Percentiles rank a stretch among this genome's conserved stretches.
Conservation (phyloP, 2,797 vertebrate species). For the Streptopelia turtur region DNA sequence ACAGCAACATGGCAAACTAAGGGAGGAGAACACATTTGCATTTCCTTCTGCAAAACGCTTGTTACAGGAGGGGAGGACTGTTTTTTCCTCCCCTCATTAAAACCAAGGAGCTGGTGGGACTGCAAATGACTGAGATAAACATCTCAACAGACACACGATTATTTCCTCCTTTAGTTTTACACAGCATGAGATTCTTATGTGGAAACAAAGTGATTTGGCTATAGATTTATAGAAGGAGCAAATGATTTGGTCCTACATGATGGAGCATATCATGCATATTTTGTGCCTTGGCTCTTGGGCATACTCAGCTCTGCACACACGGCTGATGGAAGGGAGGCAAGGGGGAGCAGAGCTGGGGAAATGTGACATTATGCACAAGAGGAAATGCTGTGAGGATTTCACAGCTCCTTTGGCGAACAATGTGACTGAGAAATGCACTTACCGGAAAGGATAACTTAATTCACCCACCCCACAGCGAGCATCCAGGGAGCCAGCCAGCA, state of each 20-base stretch:
- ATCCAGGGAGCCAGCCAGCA: accelerated
- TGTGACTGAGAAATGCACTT: slow-evolving; percentile 64
- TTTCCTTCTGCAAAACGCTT: slow-evolving; percentile 25
- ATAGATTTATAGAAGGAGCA: slow-evolving; percentile 66
- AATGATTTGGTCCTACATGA: slow-evolving; percentile 69
- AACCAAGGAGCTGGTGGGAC: slow-evolving; percentile 18
- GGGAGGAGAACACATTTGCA: slow-evolving; percentile 50
- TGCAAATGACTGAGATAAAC: slow-evolving; percentile 40
- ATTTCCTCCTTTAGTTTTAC: slow-evolving; percentile 60
- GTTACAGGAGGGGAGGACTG: not conserved
- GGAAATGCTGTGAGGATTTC: slow-evolving; percentile 58
- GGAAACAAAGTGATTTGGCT: slow-evolving; percentile 68
- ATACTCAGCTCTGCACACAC: slow-evolving; percentile 47
- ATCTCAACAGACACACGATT: slow-evolving; percentile 48
- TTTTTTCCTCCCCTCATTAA: slow-evolving; percentile 49
- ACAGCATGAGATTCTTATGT: slow-evolving; percentile 57
- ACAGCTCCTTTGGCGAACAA: slow-evolving; percentile 58
- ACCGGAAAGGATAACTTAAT: slow-evolving; percentile 69
- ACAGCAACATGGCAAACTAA: slow-evolving; percentile 47
- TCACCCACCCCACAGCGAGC: not conserved
- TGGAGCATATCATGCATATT: slow-evolving; percentile 69
- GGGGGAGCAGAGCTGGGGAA: slow-evolving; percentile 54
- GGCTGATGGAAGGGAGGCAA: slow-evolving; percentile 56
- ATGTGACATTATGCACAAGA: slow-evolving; percentile 60
- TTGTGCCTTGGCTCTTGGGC: slow-evolving; percentile 56